Conservation (phyloP, 92 coral and sea anemone species). For the Siderastrea radians region DNA sequence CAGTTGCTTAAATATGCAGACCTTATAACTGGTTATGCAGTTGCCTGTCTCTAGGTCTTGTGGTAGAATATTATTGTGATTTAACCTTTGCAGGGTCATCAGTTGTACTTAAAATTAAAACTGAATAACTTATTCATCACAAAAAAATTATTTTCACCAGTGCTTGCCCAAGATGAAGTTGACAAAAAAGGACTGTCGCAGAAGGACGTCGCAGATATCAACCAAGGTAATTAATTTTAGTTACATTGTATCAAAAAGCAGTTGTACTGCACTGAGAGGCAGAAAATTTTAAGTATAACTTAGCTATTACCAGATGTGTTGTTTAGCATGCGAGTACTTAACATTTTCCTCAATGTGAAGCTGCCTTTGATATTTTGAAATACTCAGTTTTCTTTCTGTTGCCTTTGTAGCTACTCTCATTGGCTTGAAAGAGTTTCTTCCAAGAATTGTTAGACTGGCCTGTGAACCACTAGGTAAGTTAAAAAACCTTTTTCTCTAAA, state of each 20-base stretch:
- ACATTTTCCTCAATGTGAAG: too few relatives aligned
- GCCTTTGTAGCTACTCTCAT: conserved; percentile 75
- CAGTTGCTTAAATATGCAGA: too few relatives aligned
- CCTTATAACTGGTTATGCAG: too few relatives aligned
- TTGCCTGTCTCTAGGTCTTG: too few relatives aligned
- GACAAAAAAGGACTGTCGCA: conserved; percentile 77
- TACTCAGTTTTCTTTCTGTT: neutral
- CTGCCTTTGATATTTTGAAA: neutral
- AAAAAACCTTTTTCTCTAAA: neutral
- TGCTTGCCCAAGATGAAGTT: conserved; percentile 92
- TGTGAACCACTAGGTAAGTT: conserved; percentile 91
- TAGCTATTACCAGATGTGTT: neutral
- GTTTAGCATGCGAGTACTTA: too few relatives aligned
- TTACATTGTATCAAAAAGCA: neutral
- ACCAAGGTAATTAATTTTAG: conserved; percentile 76
- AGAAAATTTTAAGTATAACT: neutral
- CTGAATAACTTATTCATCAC: neutral
- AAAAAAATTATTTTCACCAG: conserved; percentile 23
- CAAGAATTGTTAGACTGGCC: conserved; percentile 88
- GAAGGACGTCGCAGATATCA: conserved; percentile 88
- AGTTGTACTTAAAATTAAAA: too few relatives aligned
- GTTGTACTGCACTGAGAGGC: neutral
- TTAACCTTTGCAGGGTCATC: too few relatives aligned
- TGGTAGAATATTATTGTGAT: too few relatives aligned
- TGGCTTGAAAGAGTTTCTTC: conserved; percentile 88